Conservation (phyloP, 2,888 invertebrate species). For the Neoscelio sp. region DNA sequence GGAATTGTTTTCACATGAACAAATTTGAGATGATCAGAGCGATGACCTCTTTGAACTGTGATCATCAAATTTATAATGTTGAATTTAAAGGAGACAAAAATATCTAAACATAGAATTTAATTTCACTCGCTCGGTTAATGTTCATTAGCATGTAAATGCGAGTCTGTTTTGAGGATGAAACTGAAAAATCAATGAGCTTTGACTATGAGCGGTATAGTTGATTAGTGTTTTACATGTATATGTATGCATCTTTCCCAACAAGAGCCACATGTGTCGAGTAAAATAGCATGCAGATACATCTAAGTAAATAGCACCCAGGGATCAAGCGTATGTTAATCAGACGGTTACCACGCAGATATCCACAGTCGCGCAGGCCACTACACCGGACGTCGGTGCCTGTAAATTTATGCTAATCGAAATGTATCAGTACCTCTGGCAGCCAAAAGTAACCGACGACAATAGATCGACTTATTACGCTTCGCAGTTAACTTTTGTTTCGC, state of each 20-base stretch:
- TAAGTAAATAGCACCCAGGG: slow-evolving; percentile 74
- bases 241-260: slow-evolving; percentile 66
- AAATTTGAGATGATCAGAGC: neutral
- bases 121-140: slow-evolving; percentile 41
- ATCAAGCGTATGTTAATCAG: slow-evolving; percentile 81
- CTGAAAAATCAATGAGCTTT: slow-evolving; percentile 68
- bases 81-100: slow-evolving; percentile 1
- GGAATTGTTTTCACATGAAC: too few relatives aligned
- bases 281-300: slow-evolving; percentile 69
- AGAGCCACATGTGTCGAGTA: slow-evolving; percentile 58
- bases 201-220: slow-evolving; percentile 65
- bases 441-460: slow-evolving; percentile 72
- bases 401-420: slow-evolving; percentile 83
- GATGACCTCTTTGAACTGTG: neutral
- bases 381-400: slow-evolving; percentile 81
- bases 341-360: slow-evolving; percentile 80
- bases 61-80: slow-evolving; percentile 5
- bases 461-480: slow-evolving; percentile 63
- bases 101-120: slow-evolving; percentile 32
- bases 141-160: slow-evolving; percentile 65
- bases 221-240: slow-evolving; percentile 68
- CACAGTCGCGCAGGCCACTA: slow-evolving; percentile 75
- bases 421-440: slow-evolving; percentile 80
- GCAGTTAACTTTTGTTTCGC: slow-evolving; percentile 31
- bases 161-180: slow-evolving; percentile 62